Percentiles rank a stretch among this genome's conserved stretches.
Evolutionary conservation across 2,888 invertebrate species (phyloP).

Genomic region (Rhyacophila evoluta): DNA sequence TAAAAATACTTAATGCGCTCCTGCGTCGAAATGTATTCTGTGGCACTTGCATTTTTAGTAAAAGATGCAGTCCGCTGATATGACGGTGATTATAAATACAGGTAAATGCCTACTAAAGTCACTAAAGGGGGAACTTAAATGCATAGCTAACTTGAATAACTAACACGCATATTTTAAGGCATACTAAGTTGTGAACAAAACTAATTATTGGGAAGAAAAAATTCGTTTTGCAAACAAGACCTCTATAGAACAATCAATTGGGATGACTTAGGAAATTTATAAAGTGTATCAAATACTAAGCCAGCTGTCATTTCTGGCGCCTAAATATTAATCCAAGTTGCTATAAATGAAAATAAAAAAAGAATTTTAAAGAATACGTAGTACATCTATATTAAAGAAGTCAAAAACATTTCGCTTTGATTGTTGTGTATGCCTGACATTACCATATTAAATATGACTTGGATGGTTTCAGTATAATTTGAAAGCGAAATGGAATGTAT

Average conservation of each 20-base stretch:
- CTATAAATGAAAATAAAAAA: no score
- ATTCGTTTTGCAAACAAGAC: background rate
- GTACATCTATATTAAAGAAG: no score
- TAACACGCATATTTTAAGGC: background rate
- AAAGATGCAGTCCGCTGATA: conserved; percentile 9
- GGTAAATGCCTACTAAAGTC: conserved; percentile 24
- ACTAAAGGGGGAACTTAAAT: conserved; percentile 19
- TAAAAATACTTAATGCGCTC: background rate
- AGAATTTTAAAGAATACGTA: no score
- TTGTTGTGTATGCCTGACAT: no score
- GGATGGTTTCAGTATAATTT: no score
- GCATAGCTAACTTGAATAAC: conserved; percentile 7
- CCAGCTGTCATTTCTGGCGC: no score
- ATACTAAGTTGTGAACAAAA: conserved; percentile 9
- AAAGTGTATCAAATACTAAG: background rate
- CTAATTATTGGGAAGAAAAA: background rate
- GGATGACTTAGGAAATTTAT: background rate
- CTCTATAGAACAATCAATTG: background rate
- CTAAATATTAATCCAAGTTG: no score
- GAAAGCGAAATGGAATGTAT: no score
- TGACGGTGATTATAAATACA: conserved; percentile 14
- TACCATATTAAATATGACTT: no score
- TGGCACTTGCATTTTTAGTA: conserved; percentile 22
- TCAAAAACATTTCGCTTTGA: no score
- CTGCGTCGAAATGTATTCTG: conserved; percentile 17